Conservation (phyloP, 2,797 vertebrate species). For the Alcedo quadribrachys region DNA sequence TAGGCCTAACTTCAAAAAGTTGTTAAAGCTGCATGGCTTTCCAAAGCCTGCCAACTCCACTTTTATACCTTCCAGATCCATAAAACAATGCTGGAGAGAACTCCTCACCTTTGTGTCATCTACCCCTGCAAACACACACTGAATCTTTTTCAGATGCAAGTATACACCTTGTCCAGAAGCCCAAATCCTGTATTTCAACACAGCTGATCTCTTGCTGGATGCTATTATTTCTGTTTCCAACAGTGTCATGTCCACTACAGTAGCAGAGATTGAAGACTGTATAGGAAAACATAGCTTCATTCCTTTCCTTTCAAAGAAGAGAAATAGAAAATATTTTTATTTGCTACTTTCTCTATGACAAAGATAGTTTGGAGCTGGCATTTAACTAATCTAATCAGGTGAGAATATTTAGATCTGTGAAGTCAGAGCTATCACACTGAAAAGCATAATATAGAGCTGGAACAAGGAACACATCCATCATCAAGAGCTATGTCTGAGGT, state of each 20-base stretch:
- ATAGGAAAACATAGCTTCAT: background rate
- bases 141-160: background rate
- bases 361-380: conserved; percentile 5
- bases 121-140: background rate
- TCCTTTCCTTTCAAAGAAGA: background rate
- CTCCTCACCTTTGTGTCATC: background rate
- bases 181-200: background rate
- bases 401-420: conserved; percentile 5
- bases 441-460: conserved; percentile 12
- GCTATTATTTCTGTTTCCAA: conserved; percentile 1
- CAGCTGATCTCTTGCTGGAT: background rate
- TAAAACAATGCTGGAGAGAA: background rate
- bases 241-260: background rate
- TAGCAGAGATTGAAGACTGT: conserved; percentile 4
- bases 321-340: background rate
- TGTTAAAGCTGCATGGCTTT: background rate
- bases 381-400: conserved; percentile 54
- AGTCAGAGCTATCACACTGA: conserved; percentile 38
- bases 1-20: background rate
- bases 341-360: background rate
- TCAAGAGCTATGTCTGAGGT: background rate
- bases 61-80: background rate
- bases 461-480: conserved; percentile 3
- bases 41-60: background rate
- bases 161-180: background rate